Evolutionary conservation across 1,140 invertebrate species (phyloP).

Genomic region (Orchestia grillus): DNA sequence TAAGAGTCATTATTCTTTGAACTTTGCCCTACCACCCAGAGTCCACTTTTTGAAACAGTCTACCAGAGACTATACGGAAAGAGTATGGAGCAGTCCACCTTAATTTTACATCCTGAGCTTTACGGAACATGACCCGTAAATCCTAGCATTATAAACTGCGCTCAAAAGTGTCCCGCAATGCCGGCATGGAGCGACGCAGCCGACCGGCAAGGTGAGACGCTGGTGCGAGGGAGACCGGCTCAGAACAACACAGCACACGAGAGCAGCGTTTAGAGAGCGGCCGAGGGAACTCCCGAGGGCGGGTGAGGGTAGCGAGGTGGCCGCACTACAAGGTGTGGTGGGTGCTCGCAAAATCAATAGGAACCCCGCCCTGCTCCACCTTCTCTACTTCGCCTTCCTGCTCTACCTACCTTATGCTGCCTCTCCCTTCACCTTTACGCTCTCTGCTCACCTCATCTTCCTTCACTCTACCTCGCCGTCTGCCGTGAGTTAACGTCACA

Average conservation of each 20-base stretch:
- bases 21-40: too few species aligned
- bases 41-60: neutral
- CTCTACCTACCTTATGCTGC: conserved; percentile 30
- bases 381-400: conserved; percentile 27
- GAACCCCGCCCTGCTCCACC: conserved; percentile 33
- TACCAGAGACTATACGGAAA: neutral
- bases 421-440: neutral
- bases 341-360: conserved; percentile 51
- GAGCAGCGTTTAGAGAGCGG: neutral
- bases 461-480: neutral
- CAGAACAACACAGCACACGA: neutral
- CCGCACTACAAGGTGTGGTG: conserved; percentile 27
- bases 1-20: too few species aligned
- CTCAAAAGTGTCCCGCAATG: neutral
- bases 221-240: neutral
- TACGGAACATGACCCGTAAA: neutral
- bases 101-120: neutral
- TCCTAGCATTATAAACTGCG: neutral
- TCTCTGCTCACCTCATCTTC: neutral
- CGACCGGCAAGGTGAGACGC: neutral
- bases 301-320: neutral
- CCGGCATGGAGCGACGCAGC: neutral
- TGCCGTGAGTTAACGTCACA: neutral
- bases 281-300: neutral
- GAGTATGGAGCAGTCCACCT: neutral